These are phyloP conservation scores for Andrena cerasifolii DNA, from an alignment of 1,140 invertebrate species.

Conservation along the genomic window DNA sequence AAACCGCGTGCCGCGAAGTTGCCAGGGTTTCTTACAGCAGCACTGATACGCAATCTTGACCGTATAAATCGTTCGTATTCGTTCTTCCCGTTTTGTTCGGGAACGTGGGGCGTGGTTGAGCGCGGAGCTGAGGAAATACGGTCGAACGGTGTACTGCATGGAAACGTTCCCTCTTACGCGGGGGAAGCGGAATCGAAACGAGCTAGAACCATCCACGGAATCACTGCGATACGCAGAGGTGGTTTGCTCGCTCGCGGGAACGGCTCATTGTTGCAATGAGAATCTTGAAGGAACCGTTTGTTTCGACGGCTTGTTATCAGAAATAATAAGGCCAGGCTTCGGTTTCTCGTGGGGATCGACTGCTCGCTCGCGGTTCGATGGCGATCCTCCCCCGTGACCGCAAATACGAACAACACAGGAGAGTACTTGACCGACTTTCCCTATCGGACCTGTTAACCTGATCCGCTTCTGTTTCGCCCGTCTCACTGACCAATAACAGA, in stretches of 20 bases:
- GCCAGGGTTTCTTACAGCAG: conserved; percentile 2
- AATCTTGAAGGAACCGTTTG: conserved; percentile 37
- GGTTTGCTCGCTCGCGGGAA: background rate
- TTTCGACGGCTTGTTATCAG: conserved; percentile 51
- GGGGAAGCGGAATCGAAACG: background rate
- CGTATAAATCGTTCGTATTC: conserved; percentile 36
- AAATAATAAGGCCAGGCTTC: conserved; percentile 55
- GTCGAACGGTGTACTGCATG: background rate
- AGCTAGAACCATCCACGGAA: too few species aligned
- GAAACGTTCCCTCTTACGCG: background rate
- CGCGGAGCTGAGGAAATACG: background rate
- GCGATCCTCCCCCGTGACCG: conserved; percentile 44
- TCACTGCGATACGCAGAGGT: background rate
- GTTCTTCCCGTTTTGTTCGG: background rate
- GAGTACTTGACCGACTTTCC: conserved; percentile 70
- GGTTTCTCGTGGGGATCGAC: conserved; percentile 45
- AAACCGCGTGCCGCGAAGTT: background rate
- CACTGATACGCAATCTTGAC: conserved; percentile 31
- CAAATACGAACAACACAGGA: conserved; percentile 46
- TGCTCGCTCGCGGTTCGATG: conserved; percentile 30
- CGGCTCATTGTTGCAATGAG: conserved; percentile 22
- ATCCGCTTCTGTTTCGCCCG: conserved; percentile 25
- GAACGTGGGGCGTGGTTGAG: background rate
- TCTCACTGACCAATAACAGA: background rate
- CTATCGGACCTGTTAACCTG: conserved; percentile 57